Base-by-base conservation (phyloP, 2,888 invertebrate genomes). In the Leptarthrus brevirostris region DNA sequence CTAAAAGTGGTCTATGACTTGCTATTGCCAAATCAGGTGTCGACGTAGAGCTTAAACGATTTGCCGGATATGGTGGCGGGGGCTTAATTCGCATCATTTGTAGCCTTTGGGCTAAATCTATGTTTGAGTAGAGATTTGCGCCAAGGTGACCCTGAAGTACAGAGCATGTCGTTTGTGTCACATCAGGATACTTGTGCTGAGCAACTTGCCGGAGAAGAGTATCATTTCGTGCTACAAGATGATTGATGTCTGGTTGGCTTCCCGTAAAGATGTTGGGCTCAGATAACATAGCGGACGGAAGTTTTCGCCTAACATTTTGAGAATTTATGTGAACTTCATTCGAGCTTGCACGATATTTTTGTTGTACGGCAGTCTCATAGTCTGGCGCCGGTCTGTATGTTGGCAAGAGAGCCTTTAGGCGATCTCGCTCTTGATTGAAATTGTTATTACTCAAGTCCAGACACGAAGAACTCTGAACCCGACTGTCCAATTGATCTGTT, bases 291-390 rank as follows among this genome's bases (percentile, higher is more conserved):
- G 76, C 80, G 0, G 80, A 77, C 16, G 81, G 76, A 24, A 82
- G 79, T 5, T 80, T 75, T 0, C 81, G 78, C 16, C 78, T 77
- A 2, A 80, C 66, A 8, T 81, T 78, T 53, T 80, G 77, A 16
- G 79, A 69, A 26, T 80, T 79, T 24, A 80, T 77, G 49, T 85
- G 83, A 73, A 83, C 76, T 77, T 87, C 86, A 73, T 85, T 85
- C n/a, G 87, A 85, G n/a, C 87, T 87, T 26, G 87, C 89, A 58
- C 90, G 87, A 84, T 93, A 93, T 82, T 95, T 95, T 80, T 94
- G 92, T 82, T 94, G 93, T 75, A 97, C 89, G 12, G 97, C 96
- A 0, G 95, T 95, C 82, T 97, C 96, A 84, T 98, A 98, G 86
- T 97, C 97, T 0, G 98, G 97, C 1, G 96, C 95, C 0, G 94